A percentile compares a stretch with the other conserved stretches of the same genome.
Evolutionary conservation across 2,113 vertebrate genomes (phyloP).

Genomic region (Nettapus auritus): DNA sequence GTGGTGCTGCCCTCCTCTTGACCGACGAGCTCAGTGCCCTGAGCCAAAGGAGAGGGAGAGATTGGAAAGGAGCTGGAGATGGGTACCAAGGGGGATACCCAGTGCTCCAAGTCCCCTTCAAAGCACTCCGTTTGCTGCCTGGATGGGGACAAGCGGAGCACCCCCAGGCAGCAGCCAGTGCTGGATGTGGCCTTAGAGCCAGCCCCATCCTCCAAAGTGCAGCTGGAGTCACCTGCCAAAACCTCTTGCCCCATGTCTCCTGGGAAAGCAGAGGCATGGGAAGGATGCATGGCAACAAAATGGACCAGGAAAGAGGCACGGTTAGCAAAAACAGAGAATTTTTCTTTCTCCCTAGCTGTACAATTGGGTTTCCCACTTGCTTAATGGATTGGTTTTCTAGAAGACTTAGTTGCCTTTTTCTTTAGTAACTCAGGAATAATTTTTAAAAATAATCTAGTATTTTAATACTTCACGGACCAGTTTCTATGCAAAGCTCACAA

Average conservation of each 20-base stretch:
- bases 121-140: background rate
- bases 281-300: background rate
- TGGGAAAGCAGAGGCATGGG: accelerated
- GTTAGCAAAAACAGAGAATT: background rate
- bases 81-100: background rate
- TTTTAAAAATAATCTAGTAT: background rate
- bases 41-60: background rate
- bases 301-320: background rate
- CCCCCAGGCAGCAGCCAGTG: accelerated
- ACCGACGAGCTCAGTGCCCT: background rate
- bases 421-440: background rate
- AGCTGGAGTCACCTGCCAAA: accelerated
- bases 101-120: background rate
- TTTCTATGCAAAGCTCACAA: background rate
- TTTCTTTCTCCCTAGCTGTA: background rate
- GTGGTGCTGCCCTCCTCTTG: background rate
- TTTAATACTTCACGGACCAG: background rate
- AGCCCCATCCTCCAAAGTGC: background rate
- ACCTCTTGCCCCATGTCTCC: background rate
- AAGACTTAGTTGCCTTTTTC: background rate
- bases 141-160: background rate
- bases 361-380: background rate
- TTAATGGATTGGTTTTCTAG: background rate
- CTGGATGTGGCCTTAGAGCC: background rate
- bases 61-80: background rate